Evolutionary conservation across 1,140 invertebrate species (phyloP).

Genomic region (Drosophila pachea): DNA sequence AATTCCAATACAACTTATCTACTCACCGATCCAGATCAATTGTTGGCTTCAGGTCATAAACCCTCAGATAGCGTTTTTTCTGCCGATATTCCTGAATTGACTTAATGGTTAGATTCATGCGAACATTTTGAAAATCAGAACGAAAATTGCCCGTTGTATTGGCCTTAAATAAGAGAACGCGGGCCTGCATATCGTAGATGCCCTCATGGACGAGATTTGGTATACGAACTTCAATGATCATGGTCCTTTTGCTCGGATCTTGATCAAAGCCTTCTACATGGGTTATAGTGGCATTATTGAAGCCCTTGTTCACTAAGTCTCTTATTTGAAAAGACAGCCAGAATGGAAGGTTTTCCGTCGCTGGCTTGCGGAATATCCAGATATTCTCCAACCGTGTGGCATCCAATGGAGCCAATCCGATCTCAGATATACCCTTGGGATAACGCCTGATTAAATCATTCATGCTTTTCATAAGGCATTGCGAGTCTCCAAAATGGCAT

Average conservation of each 20-base stretch:
- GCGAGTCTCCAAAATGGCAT: conserved; percentile 47
- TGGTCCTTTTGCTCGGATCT: conserved; percentile 30
- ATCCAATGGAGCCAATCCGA: conserved; percentile 47
- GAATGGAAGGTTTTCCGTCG: conserved; percentile 18
- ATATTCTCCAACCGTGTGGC: neutral
- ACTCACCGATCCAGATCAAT: conserved; percentile 55
- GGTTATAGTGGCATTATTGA: conserved; percentile 49
- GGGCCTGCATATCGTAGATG: conserved; percentile 36
- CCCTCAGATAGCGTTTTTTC: conserved; percentile 48
- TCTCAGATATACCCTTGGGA: conserved; percentile 56
- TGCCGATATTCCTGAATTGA: conserved; percentile 47
- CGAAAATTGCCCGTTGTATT: conserved; percentile 44
- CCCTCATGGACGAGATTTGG: conserved; percentile 18
- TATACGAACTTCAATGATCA: conserved; percentile 16
- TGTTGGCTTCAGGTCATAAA: conserved; percentile 41
- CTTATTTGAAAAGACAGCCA: conserved; percentile 43
- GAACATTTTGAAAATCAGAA: conserved; percentile 53
- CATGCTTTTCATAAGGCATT: conserved; percentile 41
- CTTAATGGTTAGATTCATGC: conserved; percentile 41
- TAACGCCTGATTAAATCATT: conserved; percentile 45
- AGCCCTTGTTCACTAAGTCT: conserved; percentile 29
- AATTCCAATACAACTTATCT: neutral
- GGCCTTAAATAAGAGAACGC: conserved; percentile 25
- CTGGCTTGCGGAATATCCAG: conserved; percentile 12
- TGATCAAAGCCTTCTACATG: conserved; percentile 45